Conservation (phyloP, 2,113 vertebrate genomes). For the Promerops cafer region DNA sequence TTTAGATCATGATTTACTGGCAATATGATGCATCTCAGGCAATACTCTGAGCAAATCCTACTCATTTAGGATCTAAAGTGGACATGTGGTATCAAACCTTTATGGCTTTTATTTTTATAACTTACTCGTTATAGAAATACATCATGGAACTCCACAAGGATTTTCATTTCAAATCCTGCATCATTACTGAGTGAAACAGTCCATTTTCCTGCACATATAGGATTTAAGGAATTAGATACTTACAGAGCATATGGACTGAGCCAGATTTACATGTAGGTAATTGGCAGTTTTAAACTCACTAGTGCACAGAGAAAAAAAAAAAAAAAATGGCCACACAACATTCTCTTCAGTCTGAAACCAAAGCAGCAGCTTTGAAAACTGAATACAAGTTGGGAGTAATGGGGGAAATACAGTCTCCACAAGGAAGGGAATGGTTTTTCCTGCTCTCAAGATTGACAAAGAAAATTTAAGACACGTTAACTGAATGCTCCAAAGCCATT, state of each 20-base stretch:
- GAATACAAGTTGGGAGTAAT: neutral
- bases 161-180: neutral
- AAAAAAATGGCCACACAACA: neutral
- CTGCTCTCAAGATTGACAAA: neutral
- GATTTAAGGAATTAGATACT: neutral
- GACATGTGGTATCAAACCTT: neutral
- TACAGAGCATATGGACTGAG: neutral
- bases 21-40: neutral
- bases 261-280: neutral
- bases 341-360: neutral
- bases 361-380: neutral
- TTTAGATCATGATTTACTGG: neutral
- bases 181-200: neutral
- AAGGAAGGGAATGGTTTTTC: neutral
- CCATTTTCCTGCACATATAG: neutral
- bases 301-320: neutral
- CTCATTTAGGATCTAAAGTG: neutral
- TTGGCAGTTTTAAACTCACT: neutral
- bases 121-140: neutral
- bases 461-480: neutral
- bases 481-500: neutral
- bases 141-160: neutral
- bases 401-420: fast-evolving
- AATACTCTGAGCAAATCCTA: neutral
- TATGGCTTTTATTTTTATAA: neutral